Conservation (phyloP, 2,888 invertebrate species). For the Thera britannica region DNA sequence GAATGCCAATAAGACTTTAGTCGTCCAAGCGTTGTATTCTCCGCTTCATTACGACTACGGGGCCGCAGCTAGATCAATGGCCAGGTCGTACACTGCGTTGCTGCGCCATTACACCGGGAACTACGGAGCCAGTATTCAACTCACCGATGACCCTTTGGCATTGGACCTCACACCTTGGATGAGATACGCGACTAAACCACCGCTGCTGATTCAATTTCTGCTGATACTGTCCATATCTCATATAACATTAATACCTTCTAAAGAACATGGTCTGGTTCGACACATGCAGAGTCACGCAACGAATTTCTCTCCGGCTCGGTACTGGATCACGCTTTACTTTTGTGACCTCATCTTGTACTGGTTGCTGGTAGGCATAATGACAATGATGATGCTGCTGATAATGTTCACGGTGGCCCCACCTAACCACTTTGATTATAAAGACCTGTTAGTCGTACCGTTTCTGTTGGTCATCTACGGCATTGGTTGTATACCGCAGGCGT, state of each 20-base stretch:
- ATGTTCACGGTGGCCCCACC: constrained; percentile 53
- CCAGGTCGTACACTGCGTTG: constrained; percentile 65
- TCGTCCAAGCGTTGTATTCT: constrained; percentile 69
- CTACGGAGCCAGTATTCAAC: constrained; percentile 62
- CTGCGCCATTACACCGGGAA: constrained; percentile 61
- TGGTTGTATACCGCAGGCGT: constrained; percentile 73
- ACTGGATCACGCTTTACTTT: constrained; percentile 67
- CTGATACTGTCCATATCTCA: constrained; percentile 70
- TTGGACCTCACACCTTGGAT: constrained; percentile 65
- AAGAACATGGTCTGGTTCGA: constrained; percentile 67
- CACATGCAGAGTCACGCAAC: constrained; percentile 67
- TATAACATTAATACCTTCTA: constrained; percentile 68
- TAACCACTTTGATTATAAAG: constrained; percentile 52
- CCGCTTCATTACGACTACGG: constrained; percentile 64
- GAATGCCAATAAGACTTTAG: constrained; percentile 35
- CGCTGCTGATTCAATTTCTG: constrained; percentile 66
- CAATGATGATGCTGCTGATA: constrained; percentile 50
- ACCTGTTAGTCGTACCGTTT: constrained; percentile 65
- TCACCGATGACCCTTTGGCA: constrained; percentile 66
- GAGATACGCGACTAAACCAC: constrained; percentile 51
- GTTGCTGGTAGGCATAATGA: constrained; percentile 60
- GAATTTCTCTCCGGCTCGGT: constrained; percentile 67
- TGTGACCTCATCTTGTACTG: constrained; percentile 66
- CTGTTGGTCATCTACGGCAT: constrained; percentile 65
- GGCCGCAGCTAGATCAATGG: constrained; percentile 66